Evolutionary conservation across 2,113 vertebrate species (phyloP).

Genomic region (Bucco capensis): DNA sequence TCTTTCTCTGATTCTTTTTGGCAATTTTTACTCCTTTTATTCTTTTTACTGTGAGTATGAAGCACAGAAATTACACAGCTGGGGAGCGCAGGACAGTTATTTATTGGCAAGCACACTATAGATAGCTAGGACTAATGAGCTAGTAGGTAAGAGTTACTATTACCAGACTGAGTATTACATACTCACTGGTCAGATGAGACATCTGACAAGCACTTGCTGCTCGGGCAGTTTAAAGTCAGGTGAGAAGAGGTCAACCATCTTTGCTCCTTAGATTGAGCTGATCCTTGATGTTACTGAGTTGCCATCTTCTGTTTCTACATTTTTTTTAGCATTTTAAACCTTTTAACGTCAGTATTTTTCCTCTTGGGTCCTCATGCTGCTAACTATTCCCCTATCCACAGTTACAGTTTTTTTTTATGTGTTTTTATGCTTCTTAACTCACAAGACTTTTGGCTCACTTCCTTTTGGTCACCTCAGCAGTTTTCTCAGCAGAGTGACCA

Average conservation of each 20-base stretch:
- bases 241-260: not conserved
- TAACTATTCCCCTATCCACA: not conserved
- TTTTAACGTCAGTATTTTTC: not conserved
- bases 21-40: not conserved
- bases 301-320: not conserved
- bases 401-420: not conserved
- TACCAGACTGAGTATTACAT: not conserved
- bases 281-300: not conserved
- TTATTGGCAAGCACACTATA: not conserved
- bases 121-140: not conserved
- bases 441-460: not conserved
- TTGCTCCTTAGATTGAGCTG: not conserved
- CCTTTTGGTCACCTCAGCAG: not conserved
- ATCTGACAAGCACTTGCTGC: not conserved
- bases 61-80: not conserved
- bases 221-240: not conserved
- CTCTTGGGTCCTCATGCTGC: not conserved
- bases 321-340: not conserved
- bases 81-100: not conserved
- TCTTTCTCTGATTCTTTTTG: not conserved
- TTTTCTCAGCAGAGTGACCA: not conserved
- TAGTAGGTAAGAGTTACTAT: not conserved
- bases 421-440: not conserved
- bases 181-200: not conserved
- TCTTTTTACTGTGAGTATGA: not conserved